Base-by-base conservation (phyloP, 2,797 vertebrate species). In the Pseudochaenichthys georgianus region DNA sequence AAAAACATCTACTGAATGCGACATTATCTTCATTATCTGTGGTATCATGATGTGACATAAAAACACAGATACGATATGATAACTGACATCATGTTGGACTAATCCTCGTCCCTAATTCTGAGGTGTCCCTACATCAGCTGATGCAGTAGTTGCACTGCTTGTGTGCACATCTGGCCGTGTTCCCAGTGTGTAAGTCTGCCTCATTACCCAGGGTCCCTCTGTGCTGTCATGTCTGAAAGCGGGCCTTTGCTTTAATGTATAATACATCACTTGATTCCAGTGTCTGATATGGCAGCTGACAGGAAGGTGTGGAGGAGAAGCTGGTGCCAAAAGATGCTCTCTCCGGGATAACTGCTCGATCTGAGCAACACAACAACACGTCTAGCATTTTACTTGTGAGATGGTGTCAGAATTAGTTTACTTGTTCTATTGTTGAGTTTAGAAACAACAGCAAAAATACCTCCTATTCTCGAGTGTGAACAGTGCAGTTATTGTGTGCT, bases 161-260 rank as follows among this genome's bases (percentile, higher is more conserved):
- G 64, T 88, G 78, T 78, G 85, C 83, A 85, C 88, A 92, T 91
- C 87, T 93, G 88, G 86, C 84, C 9, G 11, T 64, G 76, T 84
- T 90, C 88, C 87, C 80, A 79, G 84, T 81, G 82, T 90, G 84
- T 78, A 64, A 81, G 80, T 82, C 85, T 83, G 92, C 90, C 87
- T 93, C 93, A 92, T 94, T 94, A 94, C 91, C 91, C 91, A 92
- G 87, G 53, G 89, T 92, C 92, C 88, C 93, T 85, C 88, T 89
- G 92, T 88, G 90, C 92, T 92, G 92, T 87, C 91, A 87, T 87
- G 87, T 92, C 89, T 92, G 91, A 87, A 86, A 91, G 88, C 87
- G 81, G 88, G 83, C 88, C 88, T 87, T 81, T 74, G 76, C 90
- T 94, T 94, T 94, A 82, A 94, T 94, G 92, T 93, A 93, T 95